Evolutionary conservation across 2,113 vertebrate genomes (phyloP).

Genomic region (Aythya baeri): DNA sequence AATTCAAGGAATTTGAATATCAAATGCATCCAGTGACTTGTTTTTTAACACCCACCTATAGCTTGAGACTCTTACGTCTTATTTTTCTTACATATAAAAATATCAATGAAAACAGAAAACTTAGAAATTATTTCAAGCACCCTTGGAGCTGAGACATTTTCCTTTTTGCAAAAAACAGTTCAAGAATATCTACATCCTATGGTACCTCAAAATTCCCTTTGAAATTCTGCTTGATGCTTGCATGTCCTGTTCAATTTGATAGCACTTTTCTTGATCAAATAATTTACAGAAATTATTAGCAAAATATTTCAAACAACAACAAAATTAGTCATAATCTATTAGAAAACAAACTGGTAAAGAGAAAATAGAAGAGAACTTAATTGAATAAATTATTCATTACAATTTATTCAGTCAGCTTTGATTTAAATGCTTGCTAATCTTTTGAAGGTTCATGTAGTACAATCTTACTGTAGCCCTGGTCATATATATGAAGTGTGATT

Average conservation of each 20-base stretch:
- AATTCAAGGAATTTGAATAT: slow-evolving; percentile 46
- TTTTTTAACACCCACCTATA: background rate
- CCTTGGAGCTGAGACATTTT: background rate
- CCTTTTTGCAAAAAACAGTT: background rate
- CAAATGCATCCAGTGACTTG: background rate
- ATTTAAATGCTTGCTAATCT: slow-evolving; percentile 54
- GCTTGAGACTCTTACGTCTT: background rate
- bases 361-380: slow-evolving; percentile 42
- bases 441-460: background rate
- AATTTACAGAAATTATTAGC: background rate
- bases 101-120: background rate
- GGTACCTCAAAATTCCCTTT: background rate
- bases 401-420: slow-evolving; percentile 30
- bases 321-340: slow-evolving; percentile 28
- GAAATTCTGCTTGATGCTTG: background rate
- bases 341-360: slow-evolving; percentile 9
- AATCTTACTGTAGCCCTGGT: background rate
- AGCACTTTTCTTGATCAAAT: background rate
- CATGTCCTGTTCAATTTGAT: background rate
- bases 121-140: slow-evolving; percentile 14
- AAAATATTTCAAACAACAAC: slow-evolving; percentile 39
- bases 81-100: slow-evolving; percentile 17
- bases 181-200: background rate
- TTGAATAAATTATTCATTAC: slow-evolving; percentile 51
- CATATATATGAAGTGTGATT: background rate